A percentile compares a stretch with the other conserved stretches of the same genome.
These are phyloP conservation scores for Lamellibrachia columna DNA, from an alignment of 2,888 invertebrate species.

Conservation along the genomic window DNA sequence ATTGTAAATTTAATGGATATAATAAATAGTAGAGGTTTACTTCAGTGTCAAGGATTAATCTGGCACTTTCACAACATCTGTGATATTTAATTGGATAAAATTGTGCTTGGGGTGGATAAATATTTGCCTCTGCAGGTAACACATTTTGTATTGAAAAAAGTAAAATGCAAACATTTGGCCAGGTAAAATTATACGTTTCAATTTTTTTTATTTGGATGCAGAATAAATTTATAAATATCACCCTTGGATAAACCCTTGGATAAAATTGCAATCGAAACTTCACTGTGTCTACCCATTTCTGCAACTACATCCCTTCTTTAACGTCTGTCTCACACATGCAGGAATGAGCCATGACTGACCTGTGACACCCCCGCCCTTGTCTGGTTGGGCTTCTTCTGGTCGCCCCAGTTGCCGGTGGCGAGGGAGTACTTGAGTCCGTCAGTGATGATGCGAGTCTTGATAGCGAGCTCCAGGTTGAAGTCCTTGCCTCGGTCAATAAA, in stretches of 20 bases:
- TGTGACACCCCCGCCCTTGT: conserved; percentile 95
- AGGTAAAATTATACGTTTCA: neutral
- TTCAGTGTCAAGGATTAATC: neutral
- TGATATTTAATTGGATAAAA: neutral
- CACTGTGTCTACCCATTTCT: too few relatives aligned
- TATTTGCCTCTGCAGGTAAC: too few relatives aligned
- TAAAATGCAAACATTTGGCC: neutral
- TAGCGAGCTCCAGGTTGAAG: conserved; percentile 94
- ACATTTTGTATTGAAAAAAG: neutral
- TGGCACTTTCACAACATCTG: neutral
- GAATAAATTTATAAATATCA: too few relatives aligned
- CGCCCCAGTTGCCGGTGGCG: conserved; percentile 99
- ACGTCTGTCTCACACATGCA: neutral
- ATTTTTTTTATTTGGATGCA: neutral
- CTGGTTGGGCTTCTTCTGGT: conserved; percentile 99
- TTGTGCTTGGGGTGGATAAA: neutral
- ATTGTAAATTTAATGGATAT: neutral
- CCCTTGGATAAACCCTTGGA: too few relatives aligned
- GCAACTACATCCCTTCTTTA: too few relatives aligned
- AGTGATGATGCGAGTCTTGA: conserved; percentile 97
- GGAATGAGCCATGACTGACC: conserved; percentile 60
- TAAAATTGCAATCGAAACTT: too few relatives aligned
- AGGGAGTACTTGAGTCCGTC: conserved; percentile 97
- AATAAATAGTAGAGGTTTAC: neutral
- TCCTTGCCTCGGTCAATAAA: conserved; percentile 99